Evolutionary conservation across 1,140 invertebrate genomes (phyloP).

Genomic region (Danaus plexippus): DNA sequence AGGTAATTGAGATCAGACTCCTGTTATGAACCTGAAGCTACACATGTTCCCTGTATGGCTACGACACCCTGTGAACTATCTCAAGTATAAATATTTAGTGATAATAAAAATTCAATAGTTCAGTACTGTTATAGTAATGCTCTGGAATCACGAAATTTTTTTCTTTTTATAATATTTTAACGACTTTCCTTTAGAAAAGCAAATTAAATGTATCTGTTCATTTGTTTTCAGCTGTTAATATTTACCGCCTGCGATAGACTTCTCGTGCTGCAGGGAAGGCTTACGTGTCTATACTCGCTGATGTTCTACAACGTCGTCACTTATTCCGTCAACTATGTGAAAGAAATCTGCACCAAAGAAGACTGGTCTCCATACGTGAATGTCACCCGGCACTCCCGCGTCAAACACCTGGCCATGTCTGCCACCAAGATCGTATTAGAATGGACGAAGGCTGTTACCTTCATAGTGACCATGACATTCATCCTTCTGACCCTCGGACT

Average conservation of each 20-base stretch:
- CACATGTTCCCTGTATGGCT: no score
- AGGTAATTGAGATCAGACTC: conserved; percentile 57
- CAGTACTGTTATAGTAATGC: no score
- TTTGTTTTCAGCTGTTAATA: conserved; percentile 77
- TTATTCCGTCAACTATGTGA: conserved; percentile 82
- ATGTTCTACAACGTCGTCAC: conserved; percentile 88
- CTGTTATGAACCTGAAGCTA: no score
- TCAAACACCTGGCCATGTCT: conserved; percentile 85
- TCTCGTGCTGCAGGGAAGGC: conserved; percentile 72
- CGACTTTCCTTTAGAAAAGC: no score
- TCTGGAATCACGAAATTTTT: no score
- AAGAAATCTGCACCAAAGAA: conserved; percentile 80
- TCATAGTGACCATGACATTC: conserved; percentile 84
- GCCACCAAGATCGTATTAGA: conserved; percentile 86
- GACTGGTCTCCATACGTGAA: conserved; percentile 84
- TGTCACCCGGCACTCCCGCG: conserved; percentile 79
- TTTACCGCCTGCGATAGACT: conserved; percentile 80
- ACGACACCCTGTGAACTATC: no score
- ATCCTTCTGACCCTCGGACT: conserved; percentile 82
- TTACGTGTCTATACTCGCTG: conserved; percentile 81
- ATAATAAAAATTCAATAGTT: no score
- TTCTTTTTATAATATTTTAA: no score
- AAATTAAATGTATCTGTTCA: conserved; percentile 6
- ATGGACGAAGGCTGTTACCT: conserved; percentile 87
- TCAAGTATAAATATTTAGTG: no score